Evolutionary conservation across 1,140 invertebrate genomes (phyloP).

Genomic region (Drepana arcuata): DNA sequence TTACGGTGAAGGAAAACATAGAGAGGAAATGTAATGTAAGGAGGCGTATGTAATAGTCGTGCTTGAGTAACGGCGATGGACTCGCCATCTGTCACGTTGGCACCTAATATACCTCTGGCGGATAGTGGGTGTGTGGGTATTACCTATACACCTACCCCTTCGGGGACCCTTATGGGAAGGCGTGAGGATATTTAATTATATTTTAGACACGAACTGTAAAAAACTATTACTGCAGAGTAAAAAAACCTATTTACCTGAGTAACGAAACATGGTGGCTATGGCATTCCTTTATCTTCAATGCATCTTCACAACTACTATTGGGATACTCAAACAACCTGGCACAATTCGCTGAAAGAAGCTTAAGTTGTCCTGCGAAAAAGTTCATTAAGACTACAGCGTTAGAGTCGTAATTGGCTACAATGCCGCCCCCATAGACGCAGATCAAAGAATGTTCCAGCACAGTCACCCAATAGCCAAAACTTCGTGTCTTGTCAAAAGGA

Average conservation of each 20-base stretch:
- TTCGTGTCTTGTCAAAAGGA: slow-evolving; percentile 37
- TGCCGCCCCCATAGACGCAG: slow-evolving; percentile 43
- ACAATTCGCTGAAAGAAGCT: slow-evolving; percentile 36
- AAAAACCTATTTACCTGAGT: slow-evolving; percentile 27
- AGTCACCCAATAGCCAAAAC: slow-evolving; percentile 31
- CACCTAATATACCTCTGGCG: too few species aligned
- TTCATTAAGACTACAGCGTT: slow-evolving; percentile 44
- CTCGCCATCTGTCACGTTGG: too few species aligned
- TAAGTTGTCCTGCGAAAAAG: slow-evolving; percentile 51
- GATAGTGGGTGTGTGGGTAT: too few species aligned
- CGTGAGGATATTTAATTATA: too few species aligned
- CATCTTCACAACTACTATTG: slow-evolving; percentile 17
- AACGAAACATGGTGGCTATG: slow-evolving; percentile 38
- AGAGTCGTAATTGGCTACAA: slow-evolving; percentile 47
- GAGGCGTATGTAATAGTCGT: too few species aligned
- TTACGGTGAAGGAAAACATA: too few species aligned
- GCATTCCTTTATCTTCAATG: slow-evolving; percentile 34
- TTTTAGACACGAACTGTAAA: too few species aligned
- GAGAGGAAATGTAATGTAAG: too few species aligned
- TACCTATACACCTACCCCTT: too few species aligned
- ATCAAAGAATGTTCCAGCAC: slow-evolving; percentile 30
- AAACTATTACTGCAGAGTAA: too few species aligned
- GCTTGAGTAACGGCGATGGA: too few species aligned
- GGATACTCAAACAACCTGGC: slow-evolving; percentile 28
- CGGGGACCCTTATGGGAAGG: too few species aligned